phyloP scores from a whole-genome alignment of 2,888 invertebrate species.

The Cetonia aurata region DNA sequence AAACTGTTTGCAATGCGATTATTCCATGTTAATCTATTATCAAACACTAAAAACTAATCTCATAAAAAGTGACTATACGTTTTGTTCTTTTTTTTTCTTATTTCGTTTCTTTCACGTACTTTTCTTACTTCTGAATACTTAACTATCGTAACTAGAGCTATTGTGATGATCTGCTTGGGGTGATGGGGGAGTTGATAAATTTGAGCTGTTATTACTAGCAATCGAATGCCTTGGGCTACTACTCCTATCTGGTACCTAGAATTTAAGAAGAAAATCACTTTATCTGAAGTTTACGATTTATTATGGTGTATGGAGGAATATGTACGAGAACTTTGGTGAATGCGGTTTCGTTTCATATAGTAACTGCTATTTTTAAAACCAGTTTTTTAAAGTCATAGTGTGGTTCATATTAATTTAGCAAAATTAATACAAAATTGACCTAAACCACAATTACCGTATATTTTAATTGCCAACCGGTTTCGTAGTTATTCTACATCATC shows the following conservation, averaged over 20 bases:
- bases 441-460: too few species aligned
- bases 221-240: constrained; percentile 79
- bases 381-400: too few species aligned
- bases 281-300: neutral
- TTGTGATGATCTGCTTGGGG: constrained; percentile 76
- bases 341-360: too few species aligned
- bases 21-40: constrained; percentile 41
- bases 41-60: constrained; percentile 36
- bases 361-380: too few species aligned
- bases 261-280: constrained; percentile 18
- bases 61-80: constrained; percentile 38
- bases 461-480: too few species aligned
- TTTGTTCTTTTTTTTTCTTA: constrained; percentile 5
- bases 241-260: constrained; percentile 65
- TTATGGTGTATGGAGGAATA: too few species aligned
- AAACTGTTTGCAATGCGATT: constrained; percentile 37
- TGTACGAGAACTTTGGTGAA: too few species aligned
- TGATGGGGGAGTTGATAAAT: constrained; percentile 79
- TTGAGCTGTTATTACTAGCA: constrained; percentile 81
- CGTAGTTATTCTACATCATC: too few species aligned
- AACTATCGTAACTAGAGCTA: constrained; percentile 77
- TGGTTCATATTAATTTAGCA: too few species aligned
- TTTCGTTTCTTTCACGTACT: constrained; percentile 23
- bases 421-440: too few species aligned
- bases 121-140: constrained; percentile 56